A percentile compares a stretch with the other conserved stretches of the same genome.
Evolutionary conservation across 2,113 vertebrate genomes (phyloP).

Genomic region (Sigmodon hispidus): DNA sequence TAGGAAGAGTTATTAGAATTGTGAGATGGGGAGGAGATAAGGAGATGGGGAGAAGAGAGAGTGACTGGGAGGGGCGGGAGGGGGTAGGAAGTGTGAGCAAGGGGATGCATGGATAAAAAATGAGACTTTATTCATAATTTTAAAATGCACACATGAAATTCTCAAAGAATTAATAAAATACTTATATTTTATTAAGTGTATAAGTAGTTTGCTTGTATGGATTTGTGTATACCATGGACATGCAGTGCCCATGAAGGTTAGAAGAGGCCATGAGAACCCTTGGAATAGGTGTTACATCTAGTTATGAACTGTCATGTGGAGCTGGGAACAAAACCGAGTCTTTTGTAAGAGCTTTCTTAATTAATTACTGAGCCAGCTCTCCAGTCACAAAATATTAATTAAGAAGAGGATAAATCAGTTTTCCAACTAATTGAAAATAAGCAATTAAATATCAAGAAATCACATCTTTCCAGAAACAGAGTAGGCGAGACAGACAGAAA

Average conservation of each 20-base stretch:
- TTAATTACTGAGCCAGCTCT: not conserved
- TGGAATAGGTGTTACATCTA: not conserved
- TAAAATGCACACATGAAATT: not conserved
- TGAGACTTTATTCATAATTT: too few species aligned
- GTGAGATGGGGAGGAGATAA: too few species aligned
- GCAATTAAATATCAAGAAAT: not conserved
- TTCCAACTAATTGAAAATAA: not conserved
- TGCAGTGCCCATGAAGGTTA: not conserved
- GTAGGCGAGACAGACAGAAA: not conserved
- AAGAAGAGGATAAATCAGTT: not conserved
- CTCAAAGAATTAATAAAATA: not conserved
- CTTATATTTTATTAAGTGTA: not conserved
- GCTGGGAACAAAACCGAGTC: not conserved
- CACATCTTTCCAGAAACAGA: not conserved
- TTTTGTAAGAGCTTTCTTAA: not conserved
- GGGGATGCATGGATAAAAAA: too few species aligned
- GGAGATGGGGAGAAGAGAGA: too few species aligned
- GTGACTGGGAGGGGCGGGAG: too few species aligned
- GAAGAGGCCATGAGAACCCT: not conserved
- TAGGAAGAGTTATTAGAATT: too few species aligned
- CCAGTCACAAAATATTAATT: not conserved
- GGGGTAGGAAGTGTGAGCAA: too few species aligned
- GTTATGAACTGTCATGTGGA: not conserved
- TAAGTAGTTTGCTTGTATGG: not conserved
- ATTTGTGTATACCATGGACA: not conserved